Percentiles rank a stretch among this genome's conserved stretches.
Conservation (phyloP, 2,888 invertebrate species). For the Endomychus coccineus region DNA sequence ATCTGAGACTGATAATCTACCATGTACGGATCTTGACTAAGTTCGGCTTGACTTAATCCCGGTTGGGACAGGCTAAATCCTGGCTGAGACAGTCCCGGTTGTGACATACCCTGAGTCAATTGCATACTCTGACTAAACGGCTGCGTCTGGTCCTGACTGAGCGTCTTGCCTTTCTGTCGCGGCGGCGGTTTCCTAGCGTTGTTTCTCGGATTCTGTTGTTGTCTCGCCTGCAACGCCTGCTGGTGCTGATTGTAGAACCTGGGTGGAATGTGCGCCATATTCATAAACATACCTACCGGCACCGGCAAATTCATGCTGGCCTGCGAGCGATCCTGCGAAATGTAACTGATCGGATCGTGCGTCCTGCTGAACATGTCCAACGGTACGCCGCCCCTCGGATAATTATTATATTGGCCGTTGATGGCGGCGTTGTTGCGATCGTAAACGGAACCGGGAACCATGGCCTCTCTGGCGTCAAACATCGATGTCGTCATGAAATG, state of each 20-base stretch:
- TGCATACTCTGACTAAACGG: slow-evolving; percentile 61
- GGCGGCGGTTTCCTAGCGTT: slow-evolving; percentile 6
- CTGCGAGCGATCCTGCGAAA: slow-evolving; percentile 75
- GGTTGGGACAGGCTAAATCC: slow-evolving; percentile 62
- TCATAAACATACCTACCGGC: slow-evolving; percentile 91
- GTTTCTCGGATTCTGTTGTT: slow-evolving; percentile 16
- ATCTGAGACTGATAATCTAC: slow-evolving; percentile 88
- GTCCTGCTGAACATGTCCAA: slow-evolving; percentile 60
- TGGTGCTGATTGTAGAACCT: slow-evolving; percentile 70
- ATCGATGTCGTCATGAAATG: slow-evolving; percentile 97
- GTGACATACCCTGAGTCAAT: slow-evolving; percentile 72
- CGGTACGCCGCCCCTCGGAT: slow-evolving; percentile 37
- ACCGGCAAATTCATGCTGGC: slow-evolving; percentile 79
- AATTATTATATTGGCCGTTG: slow-evolving; percentile 35
- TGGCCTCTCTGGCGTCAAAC: slow-evolving; percentile 93
- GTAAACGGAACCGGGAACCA: slow-evolving; percentile 90
- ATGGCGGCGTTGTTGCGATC: slow-evolving; percentile 58
- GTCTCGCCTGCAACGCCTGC: slow-evolving; percentile 51
- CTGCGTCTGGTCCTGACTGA: slow-evolving; percentile 42
- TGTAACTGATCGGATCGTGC: slow-evolving; percentile 90
- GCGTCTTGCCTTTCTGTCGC: slow-evolving; percentile 18
- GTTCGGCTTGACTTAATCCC: slow-evolving; percentile 64
- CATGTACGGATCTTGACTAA: slow-evolving; percentile 75
- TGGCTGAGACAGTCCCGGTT: slow-evolving; percentile 63
- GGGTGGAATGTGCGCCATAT: slow-evolving; percentile 73